Evolutionary conservation across 2,113 vertebrate species (phyloP), one percentile per base, ranked within the genome.

Genomic region (Phalacrocorax pelagicus): DNA sequence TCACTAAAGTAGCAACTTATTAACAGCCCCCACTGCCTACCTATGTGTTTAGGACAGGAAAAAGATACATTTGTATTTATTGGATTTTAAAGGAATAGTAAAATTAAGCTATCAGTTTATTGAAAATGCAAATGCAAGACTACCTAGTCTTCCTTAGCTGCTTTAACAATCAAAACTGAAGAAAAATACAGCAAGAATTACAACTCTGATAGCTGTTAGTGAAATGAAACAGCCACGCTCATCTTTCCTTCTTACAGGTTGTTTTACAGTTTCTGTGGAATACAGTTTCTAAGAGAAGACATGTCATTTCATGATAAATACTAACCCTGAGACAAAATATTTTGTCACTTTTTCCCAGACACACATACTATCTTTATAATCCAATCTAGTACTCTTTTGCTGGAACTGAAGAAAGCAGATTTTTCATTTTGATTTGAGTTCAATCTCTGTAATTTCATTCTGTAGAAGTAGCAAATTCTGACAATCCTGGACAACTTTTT

Each of bases 291-390:
- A 82, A 87, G 86, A 38, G 46, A 96, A 97, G 89, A 88, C 38
- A 21, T 32, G 78, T 94, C 91, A 96, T 82, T 91, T 95, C 59
- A 66, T 40, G 74, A 91, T 83, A 90, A 94, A 97, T 92, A 91
- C 81, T 90, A 95, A 85, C 66, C 11, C 11, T 54, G 81, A 82
- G 61, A 92, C 74, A 90, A 91, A 96, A 95, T 96, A 96, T 95
- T 97, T 84, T 92, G 92, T 85, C 92, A 91, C 34, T 73, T 86
- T 5, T 3, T 4, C 74, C 80, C 74, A 61, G 15, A 8, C 57
- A 75, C 79, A 70, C 58, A 55, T 42, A 51, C 58, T 80, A 80
- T 82, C 95, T 95, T 94, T 80, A 95, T 58, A 80, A 91, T 73
- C 63, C 74, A 80, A 69, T 26, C 44, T 63, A 87, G 57, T 65